Conservation (phyloP, 2,888 invertebrate genomes). For the Dioctria rufipes region DNA sequence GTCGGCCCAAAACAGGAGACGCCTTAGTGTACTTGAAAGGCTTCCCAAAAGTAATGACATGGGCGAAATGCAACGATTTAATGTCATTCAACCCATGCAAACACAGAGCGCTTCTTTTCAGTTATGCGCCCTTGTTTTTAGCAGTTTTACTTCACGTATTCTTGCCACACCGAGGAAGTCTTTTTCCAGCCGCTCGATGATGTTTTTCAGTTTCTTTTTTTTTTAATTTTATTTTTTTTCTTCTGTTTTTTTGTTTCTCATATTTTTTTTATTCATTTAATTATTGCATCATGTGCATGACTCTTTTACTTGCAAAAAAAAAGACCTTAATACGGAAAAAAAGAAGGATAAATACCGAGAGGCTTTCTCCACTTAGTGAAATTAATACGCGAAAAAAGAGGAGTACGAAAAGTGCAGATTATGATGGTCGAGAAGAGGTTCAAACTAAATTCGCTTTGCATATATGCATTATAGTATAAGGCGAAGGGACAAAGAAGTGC, state of each 20-base stretch:
- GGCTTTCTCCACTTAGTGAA: slow-evolving; percentile 48
- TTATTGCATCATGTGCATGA: slow-evolving; percentile 54
- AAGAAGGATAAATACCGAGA: slow-evolving; percentile 26
- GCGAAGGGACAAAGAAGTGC: slow-evolving; percentile 41
- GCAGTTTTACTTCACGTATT: slow-evolving; percentile 31
- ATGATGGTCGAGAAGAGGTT: slow-evolving; percentile 38
- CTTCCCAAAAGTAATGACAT: slow-evolving; percentile 55
- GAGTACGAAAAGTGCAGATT: slow-evolving; percentile 44
- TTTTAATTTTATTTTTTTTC: slow-evolving; percentile 3
- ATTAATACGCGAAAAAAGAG: slow-evolving; percentile 46
- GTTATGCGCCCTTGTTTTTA: slow-evolving; percentile 11
- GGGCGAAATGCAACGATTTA: slow-evolving; percentile 46
- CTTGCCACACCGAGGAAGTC: slow-evolving; percentile 23
- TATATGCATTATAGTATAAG: slow-evolving; percentile 38
- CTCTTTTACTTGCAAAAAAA: slow-evolving; percentile 10
- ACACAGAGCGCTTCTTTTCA: slow-evolving; percentile 1
- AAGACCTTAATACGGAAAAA: slow-evolving; percentile 20
- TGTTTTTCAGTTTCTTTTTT: slow-evolving; percentile 42
- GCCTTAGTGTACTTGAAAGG: slow-evolving; percentile 49
- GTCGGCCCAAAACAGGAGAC: slow-evolving; percentile 34
- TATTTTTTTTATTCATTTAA: slow-evolving; percentile 20
- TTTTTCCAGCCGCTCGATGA: slow-evolving; percentile 31
- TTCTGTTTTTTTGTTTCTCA: too few relatives aligned
- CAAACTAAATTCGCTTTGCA: slow-evolving; percentile 42
- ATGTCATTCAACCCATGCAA: slow-evolving; percentile 50